These are phyloP conservation scores for Meloidogyne hapla DNA, from an alignment of 1,140 invertebrate genomes.

Conservation along the genomic window DNA sequence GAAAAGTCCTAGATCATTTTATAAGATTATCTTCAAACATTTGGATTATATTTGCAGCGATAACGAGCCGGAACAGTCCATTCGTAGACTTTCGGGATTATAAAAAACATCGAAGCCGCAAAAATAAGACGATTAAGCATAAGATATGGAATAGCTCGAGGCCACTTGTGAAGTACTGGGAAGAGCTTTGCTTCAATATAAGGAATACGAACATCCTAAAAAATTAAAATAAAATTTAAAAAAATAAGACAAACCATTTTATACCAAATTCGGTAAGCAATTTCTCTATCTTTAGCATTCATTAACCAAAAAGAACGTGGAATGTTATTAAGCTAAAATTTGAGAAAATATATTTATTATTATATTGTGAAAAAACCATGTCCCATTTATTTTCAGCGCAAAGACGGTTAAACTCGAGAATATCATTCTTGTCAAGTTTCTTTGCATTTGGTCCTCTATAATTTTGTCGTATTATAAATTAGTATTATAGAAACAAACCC, in stretches of 20 bases:
- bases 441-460: background rate
- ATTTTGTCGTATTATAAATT: background rate
- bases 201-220: background rate
- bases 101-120: background rate
- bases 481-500: background rate
- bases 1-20: background rate
- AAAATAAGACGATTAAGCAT: background rate
- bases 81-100: slow-evolving; percentile 10
- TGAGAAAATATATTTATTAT: too few species aligned
- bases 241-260: slow-evolving; percentile 19
- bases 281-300: slow-evolving; percentile 11
- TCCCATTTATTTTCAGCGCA: slow-evolving; percentile 16
- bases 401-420: slow-evolving; percentile 15
- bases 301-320: slow-evolving; percentile 12
- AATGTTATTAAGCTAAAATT: background rate
- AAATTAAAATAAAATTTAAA: slow-evolving; percentile 11
- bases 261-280: slow-evolving; percentile 8
- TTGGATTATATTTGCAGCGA: slow-evolving; percentile 16
- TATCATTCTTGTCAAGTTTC: background rate
- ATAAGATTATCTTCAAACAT: background rate
- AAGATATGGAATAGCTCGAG: background rate
- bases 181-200: background rate
- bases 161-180: background rate
- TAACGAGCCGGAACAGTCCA: slow-evolving; percentile 10
- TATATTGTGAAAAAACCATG: background rate